Evolutionary conservation across 2,888 invertebrate genomes (phyloP), one percentile per base, ranked within the genome.

Genomic region (Macropis europaea): DNA sequence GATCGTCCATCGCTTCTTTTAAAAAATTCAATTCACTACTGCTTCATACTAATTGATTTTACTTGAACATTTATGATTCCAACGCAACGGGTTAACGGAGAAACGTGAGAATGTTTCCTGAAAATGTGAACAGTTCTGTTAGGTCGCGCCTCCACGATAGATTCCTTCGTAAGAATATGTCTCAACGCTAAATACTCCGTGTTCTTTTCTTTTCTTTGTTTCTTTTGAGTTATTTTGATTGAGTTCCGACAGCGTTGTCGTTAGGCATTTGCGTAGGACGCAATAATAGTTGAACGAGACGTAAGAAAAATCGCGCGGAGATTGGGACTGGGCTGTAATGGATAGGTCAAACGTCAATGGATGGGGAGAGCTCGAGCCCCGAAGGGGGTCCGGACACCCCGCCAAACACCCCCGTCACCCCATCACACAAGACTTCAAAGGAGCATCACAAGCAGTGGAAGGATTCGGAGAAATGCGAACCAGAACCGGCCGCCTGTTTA

Each of bases 321-420:
- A 88, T 86, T 88, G 88, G 90, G 88, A 88, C 86, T 89, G 88
- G 89, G 88, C 85, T 89, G 84, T 89, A 89, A 89, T 89, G 89
- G 88, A 86, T 90, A 90, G 90, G 90, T 89, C 89, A 88, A 85
- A 86, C 90, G 83, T 90, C 90, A 86, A 74, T 90, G 89, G 90
- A 90, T 81, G 88, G 84, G 79, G 87, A 87, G 82, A 87, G 82
- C 77, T 84, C 84, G 86, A 89, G 88, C 84, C 82, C 86, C 83
- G 88, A 87, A 79, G 83, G 87, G 86, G 86, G 84, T 85, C 86
- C 86, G 85, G 89, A 89, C 85, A 90, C 89, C 82, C 89, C 89
- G 84, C 89, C 90, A 84, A 90, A 90, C 84, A 89, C 90, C 69
- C 89, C 89, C 48, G 88, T 89, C 76, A 88, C 87, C 69, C 88